A percentile compares a stretch with the other conserved stretches of the same genome.
Evolutionary conservation across 2,888 invertebrate species (phyloP).

Genomic region (Netelia inedita): DNA sequence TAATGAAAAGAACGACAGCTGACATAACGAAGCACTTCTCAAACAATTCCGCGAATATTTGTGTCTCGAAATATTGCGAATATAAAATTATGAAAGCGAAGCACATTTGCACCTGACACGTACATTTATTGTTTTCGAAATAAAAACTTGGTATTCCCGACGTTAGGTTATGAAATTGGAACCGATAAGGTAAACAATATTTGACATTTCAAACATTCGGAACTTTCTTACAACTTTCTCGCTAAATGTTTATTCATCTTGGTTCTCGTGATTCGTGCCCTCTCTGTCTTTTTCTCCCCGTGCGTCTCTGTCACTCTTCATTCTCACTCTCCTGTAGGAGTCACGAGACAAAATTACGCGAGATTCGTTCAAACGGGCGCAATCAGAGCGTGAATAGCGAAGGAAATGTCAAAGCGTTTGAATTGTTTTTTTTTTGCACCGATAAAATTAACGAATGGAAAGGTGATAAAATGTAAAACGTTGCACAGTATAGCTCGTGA

Average conservation of each 20-base stretch:
- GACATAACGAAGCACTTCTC: neutral
- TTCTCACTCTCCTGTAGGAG: slow-evolving; percentile 2
- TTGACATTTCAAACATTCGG: slow-evolving; percentile 23
- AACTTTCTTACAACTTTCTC: slow-evolving; percentile 6
- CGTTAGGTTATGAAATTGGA: slow-evolving; percentile 9
- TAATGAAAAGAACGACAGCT: neutral
- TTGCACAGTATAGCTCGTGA: neutral
- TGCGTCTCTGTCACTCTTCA: neutral
- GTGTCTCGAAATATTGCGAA: neutral
- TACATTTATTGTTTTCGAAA: neutral
- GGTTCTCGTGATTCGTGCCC: slow-evolving; percentile 17
- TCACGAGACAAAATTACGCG: slow-evolving; percentile 47
- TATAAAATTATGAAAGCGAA: neutral
- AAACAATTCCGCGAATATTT: neutral
- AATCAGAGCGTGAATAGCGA: slow-evolving; percentile 2
- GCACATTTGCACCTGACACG: neutral
- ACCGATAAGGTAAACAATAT: neutral
- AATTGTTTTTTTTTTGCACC: neutral
- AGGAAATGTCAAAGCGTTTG: neutral
- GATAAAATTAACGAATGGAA: neutral
- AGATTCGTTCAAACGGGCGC: slow-evolving; percentile 4
- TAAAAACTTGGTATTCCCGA: neutral
- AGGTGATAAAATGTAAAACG: neutral
- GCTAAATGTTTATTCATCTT: slow-evolving; percentile 12
- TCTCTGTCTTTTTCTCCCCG: neutral